Percentiles rank a stretch among this genome's conserved stretches.
Evolutionary conservation across 2,888 invertebrate genomes (phyloP).

Genomic region (Chorisops tibialis): DNA sequence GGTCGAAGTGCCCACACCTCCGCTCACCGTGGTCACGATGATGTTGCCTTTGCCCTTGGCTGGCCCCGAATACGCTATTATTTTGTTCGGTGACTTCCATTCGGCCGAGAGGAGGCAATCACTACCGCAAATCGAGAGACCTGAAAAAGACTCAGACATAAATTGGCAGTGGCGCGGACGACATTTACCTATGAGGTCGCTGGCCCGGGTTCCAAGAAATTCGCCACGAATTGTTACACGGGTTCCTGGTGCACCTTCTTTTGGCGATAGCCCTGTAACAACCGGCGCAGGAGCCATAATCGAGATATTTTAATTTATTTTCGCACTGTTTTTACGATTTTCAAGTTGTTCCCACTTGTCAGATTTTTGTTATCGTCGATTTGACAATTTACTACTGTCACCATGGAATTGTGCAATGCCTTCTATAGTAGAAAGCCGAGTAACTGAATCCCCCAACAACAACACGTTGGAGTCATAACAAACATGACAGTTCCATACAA

Average conservation of each 20-base stretch:
- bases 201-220: conserved; percentile 80
- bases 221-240: conserved; percentile 93
- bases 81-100: conserved; percentile 97
- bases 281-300: conserved; percentile 74
- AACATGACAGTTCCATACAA: too few species aligned
- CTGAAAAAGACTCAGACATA: conserved; percentile 54
- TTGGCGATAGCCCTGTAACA: conserved; percentile 96
- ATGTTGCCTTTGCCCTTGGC: conserved; percentile 90
- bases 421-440: too few species aligned
- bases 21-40: conserved; percentile 80
- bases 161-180: background rate
- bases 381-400: too few species aligned
- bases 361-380: too few species aligned
- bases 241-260: conserved; percentile 97
- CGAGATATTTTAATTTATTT: too few species aligned
- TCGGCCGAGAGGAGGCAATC: conserved; percentile 94
- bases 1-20: conserved; percentile 49
- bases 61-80: conserved; percentile 90
- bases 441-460: too few species aligned
- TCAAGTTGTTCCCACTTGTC: too few species aligned
- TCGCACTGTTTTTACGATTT: too few species aligned
- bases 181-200: conserved; percentile 76
- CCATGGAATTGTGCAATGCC: too few species aligned
- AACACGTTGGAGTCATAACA: too few species aligned
- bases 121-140: conserved; percentile 90